Evolutionary conservation across 92 coral and sea anemone genomes (phyloP).

Genomic region (Hydrozoanthus gracilis): DNA sequence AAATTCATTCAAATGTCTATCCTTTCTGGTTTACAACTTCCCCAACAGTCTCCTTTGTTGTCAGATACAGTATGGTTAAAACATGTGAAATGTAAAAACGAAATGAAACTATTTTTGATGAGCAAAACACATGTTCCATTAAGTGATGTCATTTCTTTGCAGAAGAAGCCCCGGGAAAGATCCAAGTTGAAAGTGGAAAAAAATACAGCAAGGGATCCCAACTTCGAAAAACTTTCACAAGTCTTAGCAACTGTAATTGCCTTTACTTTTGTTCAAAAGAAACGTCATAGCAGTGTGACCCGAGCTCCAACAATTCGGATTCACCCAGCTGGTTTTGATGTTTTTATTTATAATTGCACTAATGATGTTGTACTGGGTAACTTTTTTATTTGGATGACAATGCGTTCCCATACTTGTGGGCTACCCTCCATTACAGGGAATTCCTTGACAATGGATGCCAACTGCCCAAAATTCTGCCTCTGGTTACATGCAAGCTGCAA

Average conservation of each 20-base stretch:
- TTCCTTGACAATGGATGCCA: constrained; percentile 1
- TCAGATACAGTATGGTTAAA: background rate
- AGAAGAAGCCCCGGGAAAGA: background rate
- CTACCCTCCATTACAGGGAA: background rate
- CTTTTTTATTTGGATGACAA: background rate
- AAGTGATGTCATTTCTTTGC: background rate
- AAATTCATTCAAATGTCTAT: too few relatives aligned
- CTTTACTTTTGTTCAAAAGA: background rate
- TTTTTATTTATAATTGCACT: background rate
- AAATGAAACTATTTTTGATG: too few relatives aligned
- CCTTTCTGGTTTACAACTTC: too few relatives aligned
- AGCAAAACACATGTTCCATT: background rate
- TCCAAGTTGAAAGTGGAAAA: background rate
- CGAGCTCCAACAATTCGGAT: background rate
- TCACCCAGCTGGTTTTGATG: background rate
- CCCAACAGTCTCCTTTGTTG: background rate
- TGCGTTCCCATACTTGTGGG: background rate
- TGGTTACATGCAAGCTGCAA: background rate
- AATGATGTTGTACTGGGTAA: background rate
- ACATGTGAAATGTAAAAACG: background rate
- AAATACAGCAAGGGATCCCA: background rate
- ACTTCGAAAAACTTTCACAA: background rate
- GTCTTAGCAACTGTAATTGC: background rate
- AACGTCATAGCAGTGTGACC: background rate
- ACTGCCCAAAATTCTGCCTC: background rate